Percentiles rank a stretch among this genome's conserved stretches.
Conservation (phyloP, 2,113 vertebrate genomes). For the Symphodus melops region DNA sequence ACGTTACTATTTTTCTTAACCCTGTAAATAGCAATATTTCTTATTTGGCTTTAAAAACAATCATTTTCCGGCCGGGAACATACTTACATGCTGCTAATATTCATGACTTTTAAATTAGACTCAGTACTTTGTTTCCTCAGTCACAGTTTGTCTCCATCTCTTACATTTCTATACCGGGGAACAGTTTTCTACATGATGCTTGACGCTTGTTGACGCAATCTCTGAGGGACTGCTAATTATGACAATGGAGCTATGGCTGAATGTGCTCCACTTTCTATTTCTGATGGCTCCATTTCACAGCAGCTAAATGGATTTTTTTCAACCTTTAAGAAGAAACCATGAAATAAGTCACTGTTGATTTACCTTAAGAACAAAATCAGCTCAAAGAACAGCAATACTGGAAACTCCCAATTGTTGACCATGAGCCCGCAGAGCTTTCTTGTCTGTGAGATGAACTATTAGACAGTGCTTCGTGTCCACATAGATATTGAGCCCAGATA, state of each 20-base stretch:
- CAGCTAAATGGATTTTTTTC: conserved; percentile 6
- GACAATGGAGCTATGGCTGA: conserved; percentile 34
- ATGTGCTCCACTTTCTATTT: conserved; percentile 69
- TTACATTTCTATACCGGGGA: neutral
- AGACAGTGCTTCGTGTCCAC: conserved; percentile 2
- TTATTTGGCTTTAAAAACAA: neutral
- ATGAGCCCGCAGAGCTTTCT: neutral
- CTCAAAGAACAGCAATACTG: neutral
- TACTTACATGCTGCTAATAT: neutral
- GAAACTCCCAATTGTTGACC: neutral
- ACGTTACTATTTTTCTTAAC: too few species aligned
- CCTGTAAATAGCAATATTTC: neutral
- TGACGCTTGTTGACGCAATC: conserved; percentile 19
- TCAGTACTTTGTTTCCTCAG: neutral
- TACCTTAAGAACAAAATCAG: conserved; percentile 6
- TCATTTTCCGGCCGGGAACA: neutral
- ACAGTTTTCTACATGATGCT: conserved; percentile 2
- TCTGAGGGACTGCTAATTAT: conserved; percentile 58
- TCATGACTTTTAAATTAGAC: too few species aligned
- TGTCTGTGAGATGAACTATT: conserved; percentile 19
- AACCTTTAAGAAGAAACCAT: conserved; percentile 28
- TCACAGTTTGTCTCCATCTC: neutral
- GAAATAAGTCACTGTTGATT: conserved; percentile 8
- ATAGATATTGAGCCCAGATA: conserved; percentile 18
- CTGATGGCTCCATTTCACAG: conserved; percentile 54